These are phyloP conservation scores for Toxonevra muliebris DNA, from an alignment of 2,888 invertebrate genomes.

Conservation along the genomic window DNA sequence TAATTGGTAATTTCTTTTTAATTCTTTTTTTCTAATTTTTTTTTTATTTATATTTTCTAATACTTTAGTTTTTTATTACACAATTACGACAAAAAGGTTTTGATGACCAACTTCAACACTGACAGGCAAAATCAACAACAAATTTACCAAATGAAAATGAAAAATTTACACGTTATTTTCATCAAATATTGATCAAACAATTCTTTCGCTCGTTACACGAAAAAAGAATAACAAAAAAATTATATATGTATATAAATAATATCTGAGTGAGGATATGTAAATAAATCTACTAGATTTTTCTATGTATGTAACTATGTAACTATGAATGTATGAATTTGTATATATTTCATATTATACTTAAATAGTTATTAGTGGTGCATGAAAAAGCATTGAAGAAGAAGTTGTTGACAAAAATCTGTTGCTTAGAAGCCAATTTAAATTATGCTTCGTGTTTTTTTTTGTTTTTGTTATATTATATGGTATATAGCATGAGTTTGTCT, in stretches of 20 bases:
- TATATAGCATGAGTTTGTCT: neutral
- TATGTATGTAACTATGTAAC: too few relatives aligned
- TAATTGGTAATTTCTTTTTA: neutral
- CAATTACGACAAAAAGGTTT: neutral
- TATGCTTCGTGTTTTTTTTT: neutral
- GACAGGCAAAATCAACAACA: neutral
- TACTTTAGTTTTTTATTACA: neutral
- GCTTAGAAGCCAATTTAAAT: conserved; percentile 25
- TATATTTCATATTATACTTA: too few relatives aligned
- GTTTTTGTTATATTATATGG: neutral
- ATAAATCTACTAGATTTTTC: neutral
- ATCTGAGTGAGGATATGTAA: too few relatives aligned
- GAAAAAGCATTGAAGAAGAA: too few relatives aligned
- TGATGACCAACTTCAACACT: neutral
- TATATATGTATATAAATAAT: neutral
- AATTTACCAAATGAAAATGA: neutral
- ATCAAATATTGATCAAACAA: conserved; percentile 5
- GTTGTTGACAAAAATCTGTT: conserved; percentile 29
- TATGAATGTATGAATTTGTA: too few relatives aligned
- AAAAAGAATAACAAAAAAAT: conserved; percentile 1
- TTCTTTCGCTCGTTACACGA: neutral
- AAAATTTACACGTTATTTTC: neutral
- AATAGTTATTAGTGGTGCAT: too few relatives aligned
- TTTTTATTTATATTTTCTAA: conserved; percentile 2
- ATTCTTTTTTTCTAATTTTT: neutral